Conservation (phyloP, 1,140 invertebrate genomes). For the Mya arenaria region DNA sequence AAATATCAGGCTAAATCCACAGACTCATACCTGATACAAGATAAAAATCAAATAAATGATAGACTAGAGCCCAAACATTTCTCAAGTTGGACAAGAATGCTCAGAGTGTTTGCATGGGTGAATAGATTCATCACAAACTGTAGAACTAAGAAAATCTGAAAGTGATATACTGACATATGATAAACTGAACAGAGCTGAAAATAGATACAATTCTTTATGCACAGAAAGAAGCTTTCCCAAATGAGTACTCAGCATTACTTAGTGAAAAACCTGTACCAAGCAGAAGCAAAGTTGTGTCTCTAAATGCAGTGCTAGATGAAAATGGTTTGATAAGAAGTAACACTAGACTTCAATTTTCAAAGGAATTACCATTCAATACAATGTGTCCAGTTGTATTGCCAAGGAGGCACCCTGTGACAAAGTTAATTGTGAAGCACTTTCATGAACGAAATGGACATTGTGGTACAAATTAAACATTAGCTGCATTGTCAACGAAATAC, state of each 20-base stretch:
- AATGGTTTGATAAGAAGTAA: neutral
- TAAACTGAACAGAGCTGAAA: neutral
- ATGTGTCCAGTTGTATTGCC: neutral
- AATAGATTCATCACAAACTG: slow-evolving; percentile 17
- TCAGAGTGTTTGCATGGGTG: slow-evolving; percentile 14
- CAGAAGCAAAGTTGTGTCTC: neutral
- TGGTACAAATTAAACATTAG: slow-evolving; percentile 10
- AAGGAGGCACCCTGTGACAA: neutral
- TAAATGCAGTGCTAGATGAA: neutral
- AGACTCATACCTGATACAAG: neutral
- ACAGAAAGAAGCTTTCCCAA: neutral
- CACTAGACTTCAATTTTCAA: neutral
- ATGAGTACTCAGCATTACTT: neutral
- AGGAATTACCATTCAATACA: neutral
- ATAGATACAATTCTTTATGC: neutral
- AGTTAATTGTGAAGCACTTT: neutral
- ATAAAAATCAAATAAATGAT: neutral
- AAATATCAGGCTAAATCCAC: too few species aligned
- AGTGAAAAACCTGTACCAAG: neutral
- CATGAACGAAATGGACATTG: slow-evolving; percentile 8
- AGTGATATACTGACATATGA: neutral
- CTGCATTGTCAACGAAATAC: neutral
- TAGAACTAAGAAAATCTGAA: neutral
- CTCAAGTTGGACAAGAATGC: slow-evolving; percentile 2
- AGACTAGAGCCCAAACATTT: neutral